phyloP scores from a whole-genome alignment of 2,888 invertebrate species.

The Glaucopsyche alexis region DNA sequence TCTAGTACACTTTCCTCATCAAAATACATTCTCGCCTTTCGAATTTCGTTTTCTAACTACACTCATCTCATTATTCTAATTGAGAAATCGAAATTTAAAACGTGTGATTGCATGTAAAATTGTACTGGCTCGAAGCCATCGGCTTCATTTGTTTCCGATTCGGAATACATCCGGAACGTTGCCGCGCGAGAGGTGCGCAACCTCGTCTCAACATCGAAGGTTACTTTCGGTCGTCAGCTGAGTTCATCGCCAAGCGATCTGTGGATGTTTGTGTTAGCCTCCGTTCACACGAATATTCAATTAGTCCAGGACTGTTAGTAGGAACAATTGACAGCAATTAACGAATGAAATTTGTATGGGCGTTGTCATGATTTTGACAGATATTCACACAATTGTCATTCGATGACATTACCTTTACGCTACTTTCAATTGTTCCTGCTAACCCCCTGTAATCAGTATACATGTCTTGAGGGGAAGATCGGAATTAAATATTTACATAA shows the following conservation, averaged over 20 bases:
- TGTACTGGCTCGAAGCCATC: background rate
- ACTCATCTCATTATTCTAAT: conserved; percentile 18
- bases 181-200: background rate
- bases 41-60: conserved; percentile 11
- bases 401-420: too few species aligned
- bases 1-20: background rate
- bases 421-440: too few species aligned
- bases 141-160: background rate
- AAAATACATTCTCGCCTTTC: background rate
- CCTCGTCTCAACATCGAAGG: conserved; percentile 48
- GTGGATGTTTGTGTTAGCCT: conserved; percentile 7
- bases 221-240: conserved; percentile 39
- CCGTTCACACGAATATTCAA: background rate
- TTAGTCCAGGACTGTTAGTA: background rate
- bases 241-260: conserved; percentile 34
- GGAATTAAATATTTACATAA: too few species aligned
- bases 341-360: too few species aligned
- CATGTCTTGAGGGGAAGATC: too few species aligned
- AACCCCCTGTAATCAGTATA: too few species aligned
- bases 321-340: too few species aligned
- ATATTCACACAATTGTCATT: too few species aligned
- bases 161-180: conserved; percentile 28
- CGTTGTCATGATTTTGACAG: too few species aligned
- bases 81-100: conserved; percentile 11
- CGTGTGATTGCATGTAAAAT: background rate